phyloP scores from a whole-genome alignment of 2,797 vertebrate species.

The Cossypha heuglini region DNA sequence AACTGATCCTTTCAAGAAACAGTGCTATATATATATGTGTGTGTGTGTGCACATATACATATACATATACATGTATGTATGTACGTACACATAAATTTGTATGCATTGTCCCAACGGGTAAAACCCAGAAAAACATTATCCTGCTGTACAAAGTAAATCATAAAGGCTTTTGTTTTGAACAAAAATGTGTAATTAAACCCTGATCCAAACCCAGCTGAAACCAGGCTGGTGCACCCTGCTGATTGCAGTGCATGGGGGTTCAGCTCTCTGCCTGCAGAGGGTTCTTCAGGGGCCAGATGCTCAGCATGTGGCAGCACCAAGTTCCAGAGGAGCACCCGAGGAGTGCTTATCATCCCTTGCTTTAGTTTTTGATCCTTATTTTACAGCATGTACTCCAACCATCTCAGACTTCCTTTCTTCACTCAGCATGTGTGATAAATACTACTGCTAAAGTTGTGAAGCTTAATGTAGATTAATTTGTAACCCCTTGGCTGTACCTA shows the following conservation, averaged over 20 bases:
- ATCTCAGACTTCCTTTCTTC: neutral
- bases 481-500: neutral
- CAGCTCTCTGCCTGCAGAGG: neutral
- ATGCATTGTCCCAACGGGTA: neutral
- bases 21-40: neutral
- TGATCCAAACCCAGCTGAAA: neutral
- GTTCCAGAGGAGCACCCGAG: neutral
- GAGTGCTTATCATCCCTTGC: neutral
- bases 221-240: neutral
- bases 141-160: neutral
- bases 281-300: neutral
- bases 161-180: neutral
- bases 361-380: neutral
- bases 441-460: neutral
- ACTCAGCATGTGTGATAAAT: neutral
- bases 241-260: neutral
- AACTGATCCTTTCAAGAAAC: neutral
- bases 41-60: no score
- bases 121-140: neutral
- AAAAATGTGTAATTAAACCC: neutral
- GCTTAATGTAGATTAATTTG: conserved; percentile 1
- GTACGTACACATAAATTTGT: neutral
- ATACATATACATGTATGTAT: no score
- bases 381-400: neutral
- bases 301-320: neutral